Evolutionary conservation across 2,888 invertebrate species (phyloP), one percentile per base, ranked within the genome.

Genomic region (Coenonympha glycerion): DNA sequence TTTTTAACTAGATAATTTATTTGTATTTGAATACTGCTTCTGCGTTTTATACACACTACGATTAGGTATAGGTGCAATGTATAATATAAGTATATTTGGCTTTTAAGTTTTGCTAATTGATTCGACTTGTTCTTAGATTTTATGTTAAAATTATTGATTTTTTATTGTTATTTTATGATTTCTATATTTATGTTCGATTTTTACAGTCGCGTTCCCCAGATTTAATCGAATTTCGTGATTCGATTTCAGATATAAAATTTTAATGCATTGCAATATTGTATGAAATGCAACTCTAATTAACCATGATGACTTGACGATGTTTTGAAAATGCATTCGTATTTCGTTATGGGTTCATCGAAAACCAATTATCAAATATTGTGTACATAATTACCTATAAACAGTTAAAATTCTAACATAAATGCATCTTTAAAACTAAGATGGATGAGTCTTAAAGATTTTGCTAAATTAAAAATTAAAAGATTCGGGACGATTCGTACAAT

Each of bases 141-240:
- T 21, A 33, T 44, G 22, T 33, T 8, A 15, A 39, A 24, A 40
- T 39, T 42, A 42, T 21, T 28, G 18, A 33, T 31, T 44, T 13
- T 22, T 33, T 44, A 44, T 44, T 33, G 33, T 21, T 22, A 28
- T 41, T 41, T 30, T 41, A 41, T 30, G 41, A 13, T 41, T 13
- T 4, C 8, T 41, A 18, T 28, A 21, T 13, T 33, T 22, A 31
- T 21, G 44, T 21, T 33, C 15, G 21, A 9, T 15, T 33, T 44
- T 44, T 44, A 44, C 13, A 13, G 13, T 22, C 9, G 37, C 22
- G 9, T 15, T 24, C 15, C 22, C 30, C 15, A 31, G 28, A 11
- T 13, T 16, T 31, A 33, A 15, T 44, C 18, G 22, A 37, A 22
- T 22, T 22, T 22, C 11, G 15, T 21, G 31, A 44, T 44, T 21